Evolutionary conservation across 2,888 invertebrate genomes (phyloP).

Genomic region (Cryptocheilus praepositus): DNA sequence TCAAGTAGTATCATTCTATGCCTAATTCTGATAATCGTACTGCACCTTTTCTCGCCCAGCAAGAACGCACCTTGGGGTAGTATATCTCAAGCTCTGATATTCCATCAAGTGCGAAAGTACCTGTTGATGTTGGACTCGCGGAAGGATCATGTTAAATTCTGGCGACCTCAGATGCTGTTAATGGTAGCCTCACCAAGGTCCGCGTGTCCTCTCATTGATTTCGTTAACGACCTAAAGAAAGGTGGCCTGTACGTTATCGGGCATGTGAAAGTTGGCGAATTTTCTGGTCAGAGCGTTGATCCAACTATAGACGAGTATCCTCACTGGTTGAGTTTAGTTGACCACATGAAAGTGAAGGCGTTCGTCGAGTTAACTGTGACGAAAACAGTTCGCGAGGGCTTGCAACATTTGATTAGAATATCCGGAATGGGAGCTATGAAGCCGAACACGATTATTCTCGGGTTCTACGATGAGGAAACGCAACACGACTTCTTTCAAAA

Average conservation of each 20-base stretch:
- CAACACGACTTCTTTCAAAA: conserved; percentile 87
- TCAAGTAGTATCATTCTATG: conserved; percentile 91
- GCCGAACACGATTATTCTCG: conserved; percentile 96
- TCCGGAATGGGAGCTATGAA: conserved; percentile 99
- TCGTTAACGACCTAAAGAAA: conserved; percentile 98
- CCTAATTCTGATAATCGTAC: conserved; percentile 87
- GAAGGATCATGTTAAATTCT: conserved; percentile 99
- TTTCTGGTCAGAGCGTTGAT: conserved; percentile 78
- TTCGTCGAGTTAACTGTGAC: conserved; percentile 96
- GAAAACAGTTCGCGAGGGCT: conserved; percentile 88
- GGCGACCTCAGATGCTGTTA: conserved; percentile 97
- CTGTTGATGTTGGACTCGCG: conserved; percentile 94
- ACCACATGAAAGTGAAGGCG: conserved; percentile 96
- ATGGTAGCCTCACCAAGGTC: conserved; percentile 94
- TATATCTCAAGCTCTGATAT: conserved; percentile 98
- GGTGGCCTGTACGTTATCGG: conserved; percentile 92
- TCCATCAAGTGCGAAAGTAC: conserved; percentile 97
- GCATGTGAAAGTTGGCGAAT: conserved; percentile 84
- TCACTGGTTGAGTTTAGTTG: conserved; percentile 95
- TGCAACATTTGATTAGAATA: conserved; percentile 92
- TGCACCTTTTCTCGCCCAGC: conserved; percentile 93
- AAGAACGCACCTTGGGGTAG: conserved; percentile 94
- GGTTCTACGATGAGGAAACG: conserved; percentile 89
- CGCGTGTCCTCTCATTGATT: conserved; percentile 93
- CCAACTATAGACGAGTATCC: conserved; percentile 86